Base-by-base conservation (phyloP, 35 echinoderm and acorn worm species). In the Ophioderma brevispina region DNA sequence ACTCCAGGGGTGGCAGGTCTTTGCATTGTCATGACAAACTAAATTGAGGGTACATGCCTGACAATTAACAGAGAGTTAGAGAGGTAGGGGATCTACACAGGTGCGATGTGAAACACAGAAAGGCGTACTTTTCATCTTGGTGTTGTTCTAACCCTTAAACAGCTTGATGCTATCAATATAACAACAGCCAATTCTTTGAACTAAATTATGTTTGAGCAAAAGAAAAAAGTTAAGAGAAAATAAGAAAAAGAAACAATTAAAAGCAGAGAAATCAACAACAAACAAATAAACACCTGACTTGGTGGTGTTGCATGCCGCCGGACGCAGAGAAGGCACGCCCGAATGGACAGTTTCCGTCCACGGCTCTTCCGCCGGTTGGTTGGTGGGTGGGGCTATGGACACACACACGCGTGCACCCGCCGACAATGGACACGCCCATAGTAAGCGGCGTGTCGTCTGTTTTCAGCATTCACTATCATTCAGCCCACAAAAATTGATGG, bases 321-420 rank as follows among this genome's bases (percentile, higher is more conserved):
- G 97, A 99, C 97, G 93, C 95, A 28, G 95, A 94, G 63, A 94
- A 99, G 84, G 97, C 93, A 80, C 97, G 97, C 55, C n/a, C 97
- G 94, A 79, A 94, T 91, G 43, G 97, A 99, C 94, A 95, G 78
- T 80, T 95, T 99, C 82, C 93, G 90, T 64, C 85, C 85, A 84
- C 97, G 97, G 64, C 87, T 92, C 93, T 91, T 81, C 78, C 75
- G 87, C 85, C 23, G 95, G 92, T 75, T 87, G 86, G 49, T 86
- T 81, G 64, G 90, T 77, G 38, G 96, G 97, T 63, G 93, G 97
- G 75, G 97, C 97, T 43, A 95, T 95, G 78, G 97, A 99, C 76
- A 95, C 91, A 84, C 97, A 94, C n/a, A n/a, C n/a, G n/a, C n/a
- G n/a, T n/a, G n/a, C n/a, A 76, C 96, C 92, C 39, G 93, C 89